Conservation (phyloP, 2,113 vertebrate genomes). For the Chaetorhynchus papuensis region DNA sequence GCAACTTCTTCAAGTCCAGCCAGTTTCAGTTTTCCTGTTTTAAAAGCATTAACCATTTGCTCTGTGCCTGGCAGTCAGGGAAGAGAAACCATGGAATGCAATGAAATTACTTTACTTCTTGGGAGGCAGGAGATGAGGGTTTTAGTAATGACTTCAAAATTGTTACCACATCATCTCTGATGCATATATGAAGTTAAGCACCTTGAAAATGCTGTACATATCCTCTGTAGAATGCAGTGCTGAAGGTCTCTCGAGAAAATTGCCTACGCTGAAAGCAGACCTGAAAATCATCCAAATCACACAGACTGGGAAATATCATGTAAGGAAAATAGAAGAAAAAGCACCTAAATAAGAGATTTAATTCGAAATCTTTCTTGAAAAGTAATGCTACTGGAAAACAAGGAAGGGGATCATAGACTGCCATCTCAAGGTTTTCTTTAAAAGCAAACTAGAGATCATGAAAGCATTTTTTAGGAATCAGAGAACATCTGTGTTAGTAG, state of each 20-base stretch:
- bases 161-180: background rate
- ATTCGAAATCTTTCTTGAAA: background rate
- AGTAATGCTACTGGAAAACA: background rate
- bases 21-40: background rate
- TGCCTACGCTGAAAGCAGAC: background rate
- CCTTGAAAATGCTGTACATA: background rate
- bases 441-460: background rate
- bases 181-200: background rate
- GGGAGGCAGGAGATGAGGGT: background rate
- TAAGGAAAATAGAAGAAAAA: background rate
- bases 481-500: background rate
- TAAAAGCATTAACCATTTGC: background rate
- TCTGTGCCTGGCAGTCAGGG: background rate
- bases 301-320: background rate
- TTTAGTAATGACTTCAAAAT: background rate
- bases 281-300: background rate
- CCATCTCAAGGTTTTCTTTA: background rate
- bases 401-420: background rate
- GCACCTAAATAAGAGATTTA: background rate
- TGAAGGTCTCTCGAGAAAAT: background rate
- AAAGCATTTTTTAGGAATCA: background rate
- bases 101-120: background rate
- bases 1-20: background rate
- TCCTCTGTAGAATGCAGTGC: background rate
- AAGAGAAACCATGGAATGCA: background rate